A percentile compares a stretch with the other conserved stretches of the same genome.
These are phyloP conservation scores for Onychomys arenicola DNA, from an alignment of 2,797 vertebrate genomes.

Conservation along the genomic window DNA sequence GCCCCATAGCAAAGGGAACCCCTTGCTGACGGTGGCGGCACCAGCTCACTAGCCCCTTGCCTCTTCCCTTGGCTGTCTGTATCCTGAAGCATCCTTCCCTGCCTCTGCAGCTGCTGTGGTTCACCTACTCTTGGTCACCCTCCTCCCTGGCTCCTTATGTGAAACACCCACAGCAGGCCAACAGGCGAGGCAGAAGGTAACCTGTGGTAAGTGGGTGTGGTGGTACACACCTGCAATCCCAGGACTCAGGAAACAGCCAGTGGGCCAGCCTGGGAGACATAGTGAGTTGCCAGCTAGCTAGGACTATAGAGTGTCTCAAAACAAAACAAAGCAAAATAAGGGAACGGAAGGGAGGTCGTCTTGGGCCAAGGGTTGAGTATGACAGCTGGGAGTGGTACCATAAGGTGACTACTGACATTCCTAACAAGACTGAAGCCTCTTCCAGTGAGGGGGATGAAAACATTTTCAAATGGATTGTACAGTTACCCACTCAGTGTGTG, in stretches of 20 bases:
- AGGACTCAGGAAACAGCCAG: too few relatives aligned
- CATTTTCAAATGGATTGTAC: background rate
- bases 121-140: background rate
- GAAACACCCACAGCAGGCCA: background rate
- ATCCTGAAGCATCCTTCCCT: background rate
- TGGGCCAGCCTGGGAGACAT: background rate
- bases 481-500: background rate
- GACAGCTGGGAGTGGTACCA: background rate
- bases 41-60: background rate
- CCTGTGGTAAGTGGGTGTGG: background rate
- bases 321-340: background rate
- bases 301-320: background rate
- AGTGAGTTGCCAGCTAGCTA: background rate
- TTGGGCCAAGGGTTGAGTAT: background rate
- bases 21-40: background rate
- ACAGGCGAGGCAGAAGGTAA: background rate
- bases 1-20: background rate
- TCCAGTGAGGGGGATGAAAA: background rate
- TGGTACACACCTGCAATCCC: background rate
- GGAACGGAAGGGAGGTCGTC: background rate
- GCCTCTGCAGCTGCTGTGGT: background rate
- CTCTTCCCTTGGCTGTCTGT: background rate
- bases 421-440: background rate
- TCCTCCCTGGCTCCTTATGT: background rate
- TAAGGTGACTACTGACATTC: background rate